Conservation (phyloP, 1,140 invertebrate genomes). For the Tetramorium simillimum region DNA sequence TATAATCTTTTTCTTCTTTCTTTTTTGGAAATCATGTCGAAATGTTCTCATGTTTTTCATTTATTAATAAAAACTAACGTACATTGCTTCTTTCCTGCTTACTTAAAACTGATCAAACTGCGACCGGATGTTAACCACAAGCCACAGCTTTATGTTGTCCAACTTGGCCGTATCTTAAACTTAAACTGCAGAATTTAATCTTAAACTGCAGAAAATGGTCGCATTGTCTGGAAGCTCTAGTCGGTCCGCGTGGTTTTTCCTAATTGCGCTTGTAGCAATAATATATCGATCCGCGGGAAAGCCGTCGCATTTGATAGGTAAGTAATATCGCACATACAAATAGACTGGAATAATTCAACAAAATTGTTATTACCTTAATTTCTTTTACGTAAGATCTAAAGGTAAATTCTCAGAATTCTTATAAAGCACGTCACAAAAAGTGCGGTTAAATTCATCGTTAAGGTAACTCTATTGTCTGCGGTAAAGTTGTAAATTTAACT, state of each 20-base stretch:
- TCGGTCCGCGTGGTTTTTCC: neutral
- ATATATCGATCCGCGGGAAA: constrained; percentile 19
- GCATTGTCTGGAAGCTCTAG: constrained; percentile 5
- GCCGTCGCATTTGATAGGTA: constrained; percentile 3
- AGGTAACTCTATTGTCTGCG: constrained; percentile 30
- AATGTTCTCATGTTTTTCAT: neutral
- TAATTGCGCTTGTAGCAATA: constrained; percentile 38
- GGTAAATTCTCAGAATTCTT: constrained; percentile 29
- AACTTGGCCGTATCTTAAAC: constrained; percentile 2
- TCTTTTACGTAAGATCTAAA: constrained; percentile 34
- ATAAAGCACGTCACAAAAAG: constrained; percentile 7
- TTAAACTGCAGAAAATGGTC: constrained; percentile 11
- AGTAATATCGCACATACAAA: constrained; percentile 26
- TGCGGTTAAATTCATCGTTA: constrained; percentile 49
- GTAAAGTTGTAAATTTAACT: constrained; percentile 58
- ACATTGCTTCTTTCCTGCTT: neutral
- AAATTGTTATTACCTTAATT: constrained; percentile 29
- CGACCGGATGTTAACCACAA: constrained; percentile 7
- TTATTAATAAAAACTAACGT: neutral
- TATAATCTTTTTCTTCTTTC: neutral
- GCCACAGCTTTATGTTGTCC: neutral
- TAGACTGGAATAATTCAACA: constrained; percentile 35
- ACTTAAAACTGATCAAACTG: neutral
- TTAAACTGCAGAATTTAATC: constrained; percentile 24
- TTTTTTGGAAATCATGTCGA: neutral